phyloP scores from a whole-genome alignment of 2,797 vertebrate species.

The Hydrophis major region DNA sequence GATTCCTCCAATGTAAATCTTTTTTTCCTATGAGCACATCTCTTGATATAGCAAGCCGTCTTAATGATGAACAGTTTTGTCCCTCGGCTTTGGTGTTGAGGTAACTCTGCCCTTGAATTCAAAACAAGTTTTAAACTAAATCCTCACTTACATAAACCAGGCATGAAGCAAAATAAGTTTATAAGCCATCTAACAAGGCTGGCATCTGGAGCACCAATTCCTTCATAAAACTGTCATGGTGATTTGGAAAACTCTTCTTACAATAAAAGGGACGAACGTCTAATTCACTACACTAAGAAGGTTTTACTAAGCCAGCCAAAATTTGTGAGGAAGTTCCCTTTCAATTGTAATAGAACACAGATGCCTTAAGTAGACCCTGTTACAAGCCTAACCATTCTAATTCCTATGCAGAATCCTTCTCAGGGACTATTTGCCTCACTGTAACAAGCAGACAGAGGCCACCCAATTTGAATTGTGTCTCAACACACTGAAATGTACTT shows the following conservation, averaged over 20 bases:
- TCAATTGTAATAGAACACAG: conserved; percentile 27
- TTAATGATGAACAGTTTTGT: neutral
- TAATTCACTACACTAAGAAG: conserved; percentile 26
- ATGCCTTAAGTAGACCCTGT: conserved; percentile 10
- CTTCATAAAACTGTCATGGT: conserved; percentile 29
- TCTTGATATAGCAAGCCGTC: neutral
- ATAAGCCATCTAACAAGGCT: conserved; percentile 22
- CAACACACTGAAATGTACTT: neutral
- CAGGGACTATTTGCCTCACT: neutral
- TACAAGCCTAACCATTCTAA: neutral
- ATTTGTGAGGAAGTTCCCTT: conserved; percentile 29
- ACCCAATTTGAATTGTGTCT: neutral
- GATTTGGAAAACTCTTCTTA: conserved; percentile 28
- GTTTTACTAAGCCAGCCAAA: conserved; percentile 35
- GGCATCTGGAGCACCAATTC: conserved; percentile 19
- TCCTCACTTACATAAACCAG: neutral
- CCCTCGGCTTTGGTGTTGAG: neutral
- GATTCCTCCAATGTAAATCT: neutral
- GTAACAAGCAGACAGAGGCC: neutral
- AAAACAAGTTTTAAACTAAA: conserved; percentile 7
- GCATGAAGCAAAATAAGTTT: conserved; percentile 14
- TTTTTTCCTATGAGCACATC: neutral
- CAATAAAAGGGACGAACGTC: conserved; percentile 10
- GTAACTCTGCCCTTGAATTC: neutral
- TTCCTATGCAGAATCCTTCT: conserved; percentile 9